These are phyloP conservation scores for Percopsis omiscomaycus DNA, from an alignment of 2,797 vertebrate species.

Conservation along the genomic window DNA sequence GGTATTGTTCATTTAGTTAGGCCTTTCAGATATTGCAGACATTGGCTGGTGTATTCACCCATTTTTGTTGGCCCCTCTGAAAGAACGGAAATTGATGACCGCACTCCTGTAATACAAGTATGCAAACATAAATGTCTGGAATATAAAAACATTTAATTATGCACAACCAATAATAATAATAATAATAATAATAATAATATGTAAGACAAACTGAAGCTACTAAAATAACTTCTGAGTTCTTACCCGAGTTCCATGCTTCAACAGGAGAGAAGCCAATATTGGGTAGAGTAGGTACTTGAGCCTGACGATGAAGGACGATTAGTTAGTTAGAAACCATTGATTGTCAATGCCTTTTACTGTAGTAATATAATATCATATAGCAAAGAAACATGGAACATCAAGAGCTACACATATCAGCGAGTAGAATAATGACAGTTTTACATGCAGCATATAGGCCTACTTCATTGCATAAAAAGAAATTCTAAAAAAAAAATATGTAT, in stretches of 20 bases:
- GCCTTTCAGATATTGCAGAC: constrained; percentile 85
- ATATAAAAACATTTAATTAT: neutral
- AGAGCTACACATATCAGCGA: no score
- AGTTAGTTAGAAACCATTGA: constrained; percentile 1
- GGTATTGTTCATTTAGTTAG: constrained; percentile 78
- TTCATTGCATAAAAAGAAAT: neutral
- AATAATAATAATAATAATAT: neutral
- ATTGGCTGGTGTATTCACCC: constrained; percentile 78
- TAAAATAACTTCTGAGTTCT: constrained; percentile 33
- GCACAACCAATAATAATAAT: no score
- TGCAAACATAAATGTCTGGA: constrained; percentile 4
- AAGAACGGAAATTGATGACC: constrained; percentile 80
- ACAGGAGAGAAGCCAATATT: constrained; percentile 84
- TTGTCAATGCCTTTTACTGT: neutral
- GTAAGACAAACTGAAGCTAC: neutral
- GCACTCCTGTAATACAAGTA: constrained; percentile 79
- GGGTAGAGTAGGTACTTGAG: constrained; percentile 85
- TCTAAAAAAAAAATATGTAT: neutral
- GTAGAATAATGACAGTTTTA: no score
- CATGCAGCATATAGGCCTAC: no score
- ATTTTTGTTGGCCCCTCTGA: constrained; percentile 85
- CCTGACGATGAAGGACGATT: constrained; percentile 32
- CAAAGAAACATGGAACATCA: no score
- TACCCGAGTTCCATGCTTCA: constrained; percentile 91
- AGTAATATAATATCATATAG: no score